Base-by-base conservation (phyloP, 2,113 vertebrate species). In the Diadophis punctatus region DNA sequence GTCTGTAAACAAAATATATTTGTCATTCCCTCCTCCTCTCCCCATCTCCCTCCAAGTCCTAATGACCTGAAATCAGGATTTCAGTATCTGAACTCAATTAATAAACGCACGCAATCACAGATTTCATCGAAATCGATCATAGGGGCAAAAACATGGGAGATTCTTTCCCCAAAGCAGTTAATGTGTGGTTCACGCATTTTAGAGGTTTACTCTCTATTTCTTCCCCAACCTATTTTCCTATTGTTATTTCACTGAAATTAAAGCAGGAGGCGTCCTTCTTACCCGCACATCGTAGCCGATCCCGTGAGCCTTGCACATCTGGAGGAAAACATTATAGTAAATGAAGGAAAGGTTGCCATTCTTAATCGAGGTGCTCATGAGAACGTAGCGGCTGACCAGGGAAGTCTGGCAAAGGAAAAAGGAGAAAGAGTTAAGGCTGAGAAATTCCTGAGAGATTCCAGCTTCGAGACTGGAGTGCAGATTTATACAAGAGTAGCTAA, bases 281-380 rank as follows among this genome's bases (percentile, higher is more conserved):
- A 99, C 99, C 98, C 98, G 98, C 23, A 97, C 95, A 96, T 99
- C 97, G 93, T 98, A 99, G 91, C 98, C 98, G 25, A 99, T 96
- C 34, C 98, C 98, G 0, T 94, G 98, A 90, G 97, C 97, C 93
- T 98, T 97, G 94, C 98, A 99, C 60, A 95, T 97, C 96, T 97
- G 98, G 2, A 99, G 96, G 90, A 99, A 98, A 1, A 98, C 96
- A 0, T 86, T 97, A 53, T 98, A 98, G 96, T 97, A 98, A 93
- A 98, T 93, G 84, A 97, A 91, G 0, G 98, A 98, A 22, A 99
- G 98, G 92, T 97, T 97, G 53, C 95, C 96, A n/a, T 99, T 98
- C 91, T 95, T 97, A 96, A 99, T 97, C 3, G 96, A 97, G 55
- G 94, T 98, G 96, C 97, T 98, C 93, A 98, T 97, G 90, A 98